phyloP scores from a whole-genome alignment of 2,888 invertebrate species.

The Alloscopus bannaensis region DNA sequence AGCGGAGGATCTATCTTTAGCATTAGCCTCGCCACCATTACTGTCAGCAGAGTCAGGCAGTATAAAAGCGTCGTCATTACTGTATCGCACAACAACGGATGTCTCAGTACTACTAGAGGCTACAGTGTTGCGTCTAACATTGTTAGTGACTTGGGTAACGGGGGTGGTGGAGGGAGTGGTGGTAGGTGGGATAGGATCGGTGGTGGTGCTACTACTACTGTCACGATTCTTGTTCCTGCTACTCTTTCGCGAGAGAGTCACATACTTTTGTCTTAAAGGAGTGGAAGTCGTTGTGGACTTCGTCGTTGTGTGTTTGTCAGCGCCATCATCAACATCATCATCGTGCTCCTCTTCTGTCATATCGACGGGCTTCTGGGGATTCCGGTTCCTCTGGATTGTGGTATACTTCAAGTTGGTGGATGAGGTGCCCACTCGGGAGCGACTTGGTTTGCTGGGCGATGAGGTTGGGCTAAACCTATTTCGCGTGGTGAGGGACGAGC shows the following conservation, averaged over 20 bases:
- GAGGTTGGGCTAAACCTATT: slow-evolving; percentile 67
- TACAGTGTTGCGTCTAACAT: slow-evolving; percentile 20
- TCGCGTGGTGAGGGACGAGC: slow-evolving; percentile 55
- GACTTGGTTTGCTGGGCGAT: slow-evolving; percentile 16
- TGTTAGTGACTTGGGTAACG: slow-evolving; percentile 23
- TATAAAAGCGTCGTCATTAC: slow-evolving; percentile 70
- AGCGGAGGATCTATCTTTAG: slow-evolving; percentile 32
- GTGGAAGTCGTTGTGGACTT: slow-evolving; percentile 54
- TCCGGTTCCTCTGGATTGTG: slow-evolving; percentile 67
- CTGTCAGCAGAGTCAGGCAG: slow-evolving; percentile 64
- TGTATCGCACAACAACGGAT: slow-evolving; percentile 72
- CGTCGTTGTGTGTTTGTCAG: slow-evolving; percentile 45
- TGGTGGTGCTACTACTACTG: slow-evolving; percentile 54
- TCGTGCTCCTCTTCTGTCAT: slow-evolving; percentile 64
- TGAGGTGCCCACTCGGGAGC: slow-evolving; percentile 20
- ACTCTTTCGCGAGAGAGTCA: slow-evolving; percentile 73
- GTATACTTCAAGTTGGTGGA: slow-evolving; percentile 67
- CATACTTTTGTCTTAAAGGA: slow-evolving; percentile 73
- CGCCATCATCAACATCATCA: slow-evolving; percentile 56
- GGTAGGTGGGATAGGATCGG: slow-evolving; percentile 46
- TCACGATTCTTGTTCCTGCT: slow-evolving; percentile 31
- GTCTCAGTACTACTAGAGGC: slow-evolving; percentile 72
- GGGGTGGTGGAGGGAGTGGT: slow-evolving; percentile 44
- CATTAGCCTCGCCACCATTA: slow-evolving; percentile 43
- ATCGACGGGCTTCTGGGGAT: slow-evolving; percentile 54